These are phyloP conservation scores for Psittacula derbiana DNA, from an alignment of 2,797 vertebrate species.

Conservation along the genomic window DNA sequence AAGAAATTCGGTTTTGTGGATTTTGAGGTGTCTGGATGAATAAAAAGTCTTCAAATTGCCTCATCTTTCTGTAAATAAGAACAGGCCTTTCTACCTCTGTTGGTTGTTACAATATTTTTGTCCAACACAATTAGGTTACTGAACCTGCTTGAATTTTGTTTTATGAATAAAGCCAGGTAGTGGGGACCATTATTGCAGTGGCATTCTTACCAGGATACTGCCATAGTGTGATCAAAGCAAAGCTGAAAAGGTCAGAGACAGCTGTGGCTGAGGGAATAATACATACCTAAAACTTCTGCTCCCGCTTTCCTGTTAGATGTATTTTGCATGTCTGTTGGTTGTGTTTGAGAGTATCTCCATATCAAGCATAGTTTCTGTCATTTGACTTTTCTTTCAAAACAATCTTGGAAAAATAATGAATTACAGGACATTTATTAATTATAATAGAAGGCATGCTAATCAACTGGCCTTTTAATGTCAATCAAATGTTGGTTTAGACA, in stretches of 20 bases:
- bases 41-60: not conserved
- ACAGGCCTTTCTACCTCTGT: not conserved
- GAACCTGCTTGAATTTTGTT: not conserved
- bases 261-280: not conserved
- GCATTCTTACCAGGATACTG: not conserved
- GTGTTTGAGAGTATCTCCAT: not conserved
- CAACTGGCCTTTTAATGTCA: slow-evolving; percentile 18
- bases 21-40: not conserved
- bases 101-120: not conserved
- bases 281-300: not conserved
- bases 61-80: not conserved
- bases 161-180: not conserved
- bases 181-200: not conserved
- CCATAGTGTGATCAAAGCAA: not conserved
- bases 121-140: not conserved
- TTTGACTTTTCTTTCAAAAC: slow-evolving; percentile 7
- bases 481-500: slow-evolving; percentile 36
- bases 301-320: not conserved
- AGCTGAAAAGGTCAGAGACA: not conserved
- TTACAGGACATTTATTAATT: slow-evolving; percentile 51
- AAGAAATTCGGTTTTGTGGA: not conserved
- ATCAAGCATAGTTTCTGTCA: not conserved
- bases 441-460: slow-evolving; percentile 54
- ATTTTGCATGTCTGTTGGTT: not conserved
- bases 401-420: not conserved